phyloP scores from a whole-genome alignment of 1,140 invertebrate species.

The Hylyphantes graminicola region DNA sequence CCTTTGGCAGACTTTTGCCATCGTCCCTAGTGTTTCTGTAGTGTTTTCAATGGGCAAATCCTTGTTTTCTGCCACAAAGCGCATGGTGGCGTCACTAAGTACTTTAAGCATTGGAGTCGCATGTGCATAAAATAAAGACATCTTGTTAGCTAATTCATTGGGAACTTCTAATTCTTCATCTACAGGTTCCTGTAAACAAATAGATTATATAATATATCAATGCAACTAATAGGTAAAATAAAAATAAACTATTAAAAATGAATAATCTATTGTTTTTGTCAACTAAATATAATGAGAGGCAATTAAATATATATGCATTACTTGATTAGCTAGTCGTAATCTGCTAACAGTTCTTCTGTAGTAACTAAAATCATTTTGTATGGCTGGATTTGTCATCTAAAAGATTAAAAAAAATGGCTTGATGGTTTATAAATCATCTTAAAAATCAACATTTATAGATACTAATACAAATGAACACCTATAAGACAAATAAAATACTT shows the following conservation, averaged over 20 bases:
- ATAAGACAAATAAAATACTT: too few relatives aligned
- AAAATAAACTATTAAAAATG: not conserved
- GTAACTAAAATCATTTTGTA: constrained; percentile 97
- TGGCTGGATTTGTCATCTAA: constrained; percentile 93
- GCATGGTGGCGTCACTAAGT: constrained; percentile 87
- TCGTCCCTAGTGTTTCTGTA: constrained; percentile 92
- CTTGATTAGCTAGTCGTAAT: constrained; percentile 68
- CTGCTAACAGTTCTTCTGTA: constrained; percentile 87
- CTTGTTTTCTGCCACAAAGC: constrained; percentile 88
- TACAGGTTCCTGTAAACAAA: constrained; percentile 65
- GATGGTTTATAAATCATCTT: not conserved
- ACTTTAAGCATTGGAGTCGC: constrained; percentile 94
- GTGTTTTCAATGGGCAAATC: constrained; percentile 91
- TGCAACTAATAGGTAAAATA: too few relatives aligned
- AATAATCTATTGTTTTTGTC: not conserved
- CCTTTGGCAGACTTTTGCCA: constrained; percentile 94
- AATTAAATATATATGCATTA: constrained; percentile 58
- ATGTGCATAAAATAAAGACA: constrained; percentile 94
- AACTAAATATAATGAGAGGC: not conserved
- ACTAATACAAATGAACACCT: too few relatives aligned
- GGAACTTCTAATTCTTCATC: constrained; percentile 69
- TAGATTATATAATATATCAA: too few relatives aligned
- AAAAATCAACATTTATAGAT: too few relatives aligned
- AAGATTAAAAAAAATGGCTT: constrained; percentile 42
- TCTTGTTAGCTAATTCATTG: constrained; percentile 87